A percentile compares a stretch with the other conserved stretches of the same genome.
phyloP scores from a whole-genome alignment of 1,140 invertebrate species.

The Steinernema feltiae region DNA sequence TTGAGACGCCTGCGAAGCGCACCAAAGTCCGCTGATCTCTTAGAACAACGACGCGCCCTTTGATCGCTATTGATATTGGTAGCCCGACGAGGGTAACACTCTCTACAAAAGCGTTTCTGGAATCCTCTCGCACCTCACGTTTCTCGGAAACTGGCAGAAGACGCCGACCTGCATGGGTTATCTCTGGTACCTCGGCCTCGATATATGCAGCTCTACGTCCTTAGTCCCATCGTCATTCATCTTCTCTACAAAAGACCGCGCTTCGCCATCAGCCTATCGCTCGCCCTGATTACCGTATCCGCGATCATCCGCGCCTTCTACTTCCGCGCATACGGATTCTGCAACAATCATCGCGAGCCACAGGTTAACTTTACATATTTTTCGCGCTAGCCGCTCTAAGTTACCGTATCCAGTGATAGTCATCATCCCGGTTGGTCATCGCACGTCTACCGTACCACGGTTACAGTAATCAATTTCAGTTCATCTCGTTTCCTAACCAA shows the following conservation, averaged over 20 bases:
- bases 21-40: too few relatives aligned
- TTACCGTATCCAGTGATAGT: too few relatives aligned
- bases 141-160: conserved; percentile 43
- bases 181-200: conserved; percentile 53
- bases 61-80: too few relatives aligned
- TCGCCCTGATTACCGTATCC: conserved; percentile 33
- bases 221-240: conserved; percentile 49
- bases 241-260: conserved; percentile 31
- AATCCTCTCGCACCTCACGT: conserved; percentile 43
- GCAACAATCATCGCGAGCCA: too few relatives aligned
- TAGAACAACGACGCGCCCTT: too few relatives aligned
- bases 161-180: conserved; percentile 57
- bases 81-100: too few relatives aligned
- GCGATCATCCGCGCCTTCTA: conserved; percentile 41
- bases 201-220: conserved; percentile 53
- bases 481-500: conserved; percentile 49
- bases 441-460: background rate
- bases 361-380: too few relatives aligned
- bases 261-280: conserved; percentile 31
- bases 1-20: too few relatives aligned
- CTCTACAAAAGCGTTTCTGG: too few relatives aligned
- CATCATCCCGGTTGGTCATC: conserved; percentile 43
- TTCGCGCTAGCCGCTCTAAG: too few relatives aligned
- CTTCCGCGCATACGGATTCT: conserved; percentile 47
- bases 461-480: conserved; percentile 18